Evolutionary conservation across 2,797 vertebrate genomes (phyloP).

Genomic region (Dryobates pubescens): DNA sequence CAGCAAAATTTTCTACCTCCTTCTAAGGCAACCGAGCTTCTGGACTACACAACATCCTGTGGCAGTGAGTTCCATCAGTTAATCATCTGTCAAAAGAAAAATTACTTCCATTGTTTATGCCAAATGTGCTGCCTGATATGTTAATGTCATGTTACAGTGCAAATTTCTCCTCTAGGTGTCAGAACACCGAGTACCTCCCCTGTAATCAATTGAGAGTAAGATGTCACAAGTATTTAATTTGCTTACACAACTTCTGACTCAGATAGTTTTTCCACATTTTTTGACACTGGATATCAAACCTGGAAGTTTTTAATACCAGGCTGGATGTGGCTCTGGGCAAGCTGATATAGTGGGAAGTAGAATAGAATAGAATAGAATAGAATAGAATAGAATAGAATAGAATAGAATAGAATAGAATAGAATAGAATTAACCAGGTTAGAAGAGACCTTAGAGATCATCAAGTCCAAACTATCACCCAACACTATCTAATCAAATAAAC

Average conservation of each 20-base stretch:
- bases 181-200: not conserved
- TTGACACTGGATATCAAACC: not conserved
- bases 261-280: not conserved
- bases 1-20: not conserved
- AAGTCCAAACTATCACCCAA: too few species aligned
- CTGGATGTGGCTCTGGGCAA: too few species aligned
- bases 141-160: not conserved
- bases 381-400: too few species aligned
- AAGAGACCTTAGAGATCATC: too few species aligned
- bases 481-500: too few species aligned
- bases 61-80: not conserved
- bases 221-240: not conserved
- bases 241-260: slow-evolving; percentile 1
- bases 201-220: not conserved
- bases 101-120: not conserved
- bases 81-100: not conserved
- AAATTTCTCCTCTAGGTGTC: not conserved
- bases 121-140: not conserved
- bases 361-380: too few species aligned
- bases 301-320: too few species aligned
- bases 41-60: not conserved
- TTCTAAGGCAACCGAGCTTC: not conserved
- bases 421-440: too few species aligned
- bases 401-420: too few species aligned
- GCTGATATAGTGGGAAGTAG: too few species aligned